phyloP scores from a whole-genome alignment of 2,113 vertebrate species.

The Oriolus oriolus region DNA sequence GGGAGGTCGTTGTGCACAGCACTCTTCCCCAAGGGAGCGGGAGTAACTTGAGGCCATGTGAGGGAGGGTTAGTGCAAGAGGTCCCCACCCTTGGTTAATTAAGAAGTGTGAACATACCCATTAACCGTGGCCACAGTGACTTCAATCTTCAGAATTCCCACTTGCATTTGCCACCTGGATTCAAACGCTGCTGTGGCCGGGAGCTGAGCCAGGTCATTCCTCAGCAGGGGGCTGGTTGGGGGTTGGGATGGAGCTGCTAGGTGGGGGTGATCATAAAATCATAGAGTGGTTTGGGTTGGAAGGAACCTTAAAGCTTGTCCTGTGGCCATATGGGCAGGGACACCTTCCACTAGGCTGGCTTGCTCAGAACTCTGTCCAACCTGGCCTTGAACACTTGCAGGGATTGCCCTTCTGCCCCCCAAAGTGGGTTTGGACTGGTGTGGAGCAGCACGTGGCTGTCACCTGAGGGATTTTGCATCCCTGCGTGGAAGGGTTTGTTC shows the following conservation, averaged over 20 bases:
- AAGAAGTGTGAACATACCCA: background rate
- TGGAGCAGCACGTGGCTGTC: fast-evolving
- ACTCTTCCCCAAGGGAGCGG: background rate
- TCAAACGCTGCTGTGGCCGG: fast-evolving
- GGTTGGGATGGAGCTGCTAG: background rate
- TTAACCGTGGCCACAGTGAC: background rate
- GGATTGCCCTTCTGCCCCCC: background rate
- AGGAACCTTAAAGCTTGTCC: background rate
- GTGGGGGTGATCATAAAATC: background rate
- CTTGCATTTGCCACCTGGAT: background rate
- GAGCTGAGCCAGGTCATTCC: background rate
- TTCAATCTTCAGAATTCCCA: background rate
- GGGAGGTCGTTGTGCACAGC: background rate
- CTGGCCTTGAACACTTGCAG: background rate
- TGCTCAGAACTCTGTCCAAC: background rate
- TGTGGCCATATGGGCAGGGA: background rate
- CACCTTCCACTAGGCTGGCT: background rate
- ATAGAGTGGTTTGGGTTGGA: background rate
- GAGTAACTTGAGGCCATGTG: background rate
- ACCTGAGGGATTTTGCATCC: background rate
- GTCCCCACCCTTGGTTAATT: background rate
- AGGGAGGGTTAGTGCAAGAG: background rate
- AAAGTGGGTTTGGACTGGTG: background rate
- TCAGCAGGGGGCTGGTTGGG: background rate
- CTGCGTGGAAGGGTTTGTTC: background rate